A percentile compares a stretch with the other conserved stretches of the same genome.
Conservation (phyloP, 2,113 vertebrate species). For the Mirza zaza region DNA sequence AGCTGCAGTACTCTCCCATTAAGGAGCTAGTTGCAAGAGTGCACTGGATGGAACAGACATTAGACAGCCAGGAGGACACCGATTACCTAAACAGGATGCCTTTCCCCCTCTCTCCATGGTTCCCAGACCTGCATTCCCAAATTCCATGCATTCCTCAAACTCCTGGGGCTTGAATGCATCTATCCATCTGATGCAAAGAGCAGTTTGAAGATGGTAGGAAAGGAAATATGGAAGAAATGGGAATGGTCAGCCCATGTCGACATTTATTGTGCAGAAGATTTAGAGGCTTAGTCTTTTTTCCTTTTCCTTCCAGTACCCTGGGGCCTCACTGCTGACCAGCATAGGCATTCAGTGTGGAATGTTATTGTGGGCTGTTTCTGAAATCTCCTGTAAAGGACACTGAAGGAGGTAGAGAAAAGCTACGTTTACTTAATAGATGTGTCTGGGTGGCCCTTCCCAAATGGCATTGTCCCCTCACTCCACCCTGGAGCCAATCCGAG, state of each 20-base stretch:
- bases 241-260: fast-evolving
- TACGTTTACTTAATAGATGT: no score
- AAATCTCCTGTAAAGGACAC: not conserved
- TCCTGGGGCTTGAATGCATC: not conserved
- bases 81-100: not conserved
- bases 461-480: not conserved
- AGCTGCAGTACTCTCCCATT: not conserved
- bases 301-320: not conserved
- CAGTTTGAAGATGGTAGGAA: not conserved
- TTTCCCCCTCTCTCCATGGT: not conserved
- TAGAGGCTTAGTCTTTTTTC: not conserved
- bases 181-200: not conserved
- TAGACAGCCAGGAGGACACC: not conserved
- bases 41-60: not conserved
- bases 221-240: not conserved
- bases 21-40: not conserved
- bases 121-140: not conserved
- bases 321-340: not conserved
- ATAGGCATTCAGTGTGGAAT: not conserved
- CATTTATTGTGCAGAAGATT: not conserved
- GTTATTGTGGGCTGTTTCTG: not conserved
- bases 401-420: not conserved
- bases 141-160: not conserved
- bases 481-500: not conserved
- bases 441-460: not conserved